Evolutionary conservation across 2,888 invertebrate species (phyloP).

Genomic region (Plagodis pulveraria): DNA sequence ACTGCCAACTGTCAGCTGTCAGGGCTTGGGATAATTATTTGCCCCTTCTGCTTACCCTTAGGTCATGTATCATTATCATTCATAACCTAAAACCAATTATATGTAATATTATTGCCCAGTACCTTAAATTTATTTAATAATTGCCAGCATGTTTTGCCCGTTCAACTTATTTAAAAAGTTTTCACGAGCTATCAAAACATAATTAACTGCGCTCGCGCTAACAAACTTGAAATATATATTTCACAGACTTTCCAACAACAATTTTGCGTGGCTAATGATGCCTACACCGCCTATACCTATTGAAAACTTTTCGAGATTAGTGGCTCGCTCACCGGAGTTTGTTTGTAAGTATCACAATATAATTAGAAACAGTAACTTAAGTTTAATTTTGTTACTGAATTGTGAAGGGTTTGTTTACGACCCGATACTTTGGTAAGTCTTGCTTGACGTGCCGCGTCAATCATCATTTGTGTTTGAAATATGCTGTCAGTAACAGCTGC

Average conservation of each 20-base stretch:
- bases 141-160: neutral
- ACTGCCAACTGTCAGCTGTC: too few relatives aligned
- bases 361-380: conserved; percentile 5
- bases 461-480: too few relatives aligned
- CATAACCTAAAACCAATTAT: too few relatives aligned
- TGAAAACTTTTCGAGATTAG: conserved; percentile 47
- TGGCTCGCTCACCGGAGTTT: conserved; percentile 34
- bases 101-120: too few relatives aligned
- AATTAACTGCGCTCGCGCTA: conserved; percentile 22
- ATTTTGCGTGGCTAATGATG: conserved; percentile 44
- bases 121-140: too few relatives aligned
- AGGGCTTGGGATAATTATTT: too few relatives aligned
- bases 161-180: neutral
- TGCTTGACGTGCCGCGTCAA: too few relatives aligned
- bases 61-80: too few relatives aligned
- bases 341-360: conserved; percentile 27
- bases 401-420: too few relatives aligned
- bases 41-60: too few relatives aligned
- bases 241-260: conserved; percentile 21
- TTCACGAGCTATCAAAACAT: neutral
- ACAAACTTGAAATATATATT: conserved; percentile 16
- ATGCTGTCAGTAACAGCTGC: too few relatives aligned
- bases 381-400: neutral
- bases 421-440: too few relatives aligned
- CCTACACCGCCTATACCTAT: conserved; percentile 33